These are phyloP conservation scores for Potamarius usumacintae DNA, from an alignment of 2,113 vertebrate species.

Conservation along the genomic window DNA sequence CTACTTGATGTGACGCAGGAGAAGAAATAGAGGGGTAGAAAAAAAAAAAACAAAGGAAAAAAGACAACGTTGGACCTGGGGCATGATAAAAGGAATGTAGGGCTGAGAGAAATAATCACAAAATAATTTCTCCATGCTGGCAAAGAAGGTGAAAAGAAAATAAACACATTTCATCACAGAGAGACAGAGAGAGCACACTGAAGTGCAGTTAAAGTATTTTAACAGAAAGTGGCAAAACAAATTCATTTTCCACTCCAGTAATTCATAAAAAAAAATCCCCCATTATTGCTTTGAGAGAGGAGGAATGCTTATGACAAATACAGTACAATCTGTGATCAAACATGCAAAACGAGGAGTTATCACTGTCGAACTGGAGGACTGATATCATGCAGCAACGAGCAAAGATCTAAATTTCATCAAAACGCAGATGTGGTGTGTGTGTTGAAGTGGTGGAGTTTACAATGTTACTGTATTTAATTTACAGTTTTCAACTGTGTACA, in stretches of 20 bases:
- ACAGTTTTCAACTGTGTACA: not conserved
- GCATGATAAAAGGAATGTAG: not conserved
- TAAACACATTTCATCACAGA: not conserved
- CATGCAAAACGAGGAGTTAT: not conserved
- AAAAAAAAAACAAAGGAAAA: constrained; percentile 52
- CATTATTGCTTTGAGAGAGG: not conserved
- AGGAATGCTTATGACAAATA: not conserved
- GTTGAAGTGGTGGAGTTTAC: not conserved
- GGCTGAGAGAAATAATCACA: not conserved
- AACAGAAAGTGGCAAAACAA: constrained; percentile 10
- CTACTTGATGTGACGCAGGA: not conserved
- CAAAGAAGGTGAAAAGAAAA: not conserved
- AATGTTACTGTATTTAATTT: not conserved
- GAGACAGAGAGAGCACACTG: not conserved
- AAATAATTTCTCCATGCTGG: not conserved
- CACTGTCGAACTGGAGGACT: not conserved
- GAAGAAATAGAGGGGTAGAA: not conserved
- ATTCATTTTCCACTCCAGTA: constrained; percentile 25
- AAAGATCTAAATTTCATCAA: not conserved
- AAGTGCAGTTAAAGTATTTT: constrained; percentile 11
- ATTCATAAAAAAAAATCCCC: constrained; percentile 21
- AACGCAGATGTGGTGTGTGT: not conserved
- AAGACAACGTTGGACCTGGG: constrained; percentile 11
- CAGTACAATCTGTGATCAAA: not conserved
- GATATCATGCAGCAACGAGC: not conserved